A percentile compares a stretch with the other conserved stretches of the same genome.
Conservation (phyloP, 2,797 vertebrate genomes). For the Pseudochaenichthys georgianus region DNA sequence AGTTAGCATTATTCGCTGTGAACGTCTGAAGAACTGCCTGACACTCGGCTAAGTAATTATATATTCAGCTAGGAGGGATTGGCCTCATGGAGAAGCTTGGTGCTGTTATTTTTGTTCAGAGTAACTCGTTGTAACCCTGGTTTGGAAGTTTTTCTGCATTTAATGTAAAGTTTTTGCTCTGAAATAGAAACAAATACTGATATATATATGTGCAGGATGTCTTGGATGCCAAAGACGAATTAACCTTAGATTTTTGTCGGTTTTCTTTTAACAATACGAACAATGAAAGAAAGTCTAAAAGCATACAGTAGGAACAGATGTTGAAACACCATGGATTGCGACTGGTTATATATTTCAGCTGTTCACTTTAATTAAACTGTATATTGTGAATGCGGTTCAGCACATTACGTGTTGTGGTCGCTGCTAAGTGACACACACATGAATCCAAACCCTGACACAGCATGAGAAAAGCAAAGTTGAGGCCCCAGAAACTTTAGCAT, state of each 20-base stretch:
- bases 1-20: constrained; percentile 28
- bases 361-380: neutral
- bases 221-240: neutral
- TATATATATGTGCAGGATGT: neutral
- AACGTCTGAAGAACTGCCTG: constrained; percentile 18
- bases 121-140: neutral
- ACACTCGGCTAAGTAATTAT: constrained; percentile 31
- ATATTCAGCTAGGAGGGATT: constrained; percentile 28
- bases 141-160: neutral
- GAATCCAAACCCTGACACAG: neutral
- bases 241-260: too few relatives aligned
- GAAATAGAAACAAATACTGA: neutral
- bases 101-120: neutral
- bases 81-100: constrained; percentile 1
- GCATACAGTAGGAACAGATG: neutral
- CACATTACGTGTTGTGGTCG: neutral
- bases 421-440: neutral
- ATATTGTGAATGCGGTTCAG: neutral
- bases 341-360: neutral
- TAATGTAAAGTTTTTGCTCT: neutral
- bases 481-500: constrained; percentile 10
- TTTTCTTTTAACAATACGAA: too few relatives aligned
- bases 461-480: constrained; percentile 2
- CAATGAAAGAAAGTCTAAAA: neutral
- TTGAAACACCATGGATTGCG: neutral